A percentile compares a stretch with the other conserved stretches of the same genome.
phyloP scores from a whole-genome alignment of 2,888 invertebrate genomes.

The Eueremaeus valkanovi region DNA sequence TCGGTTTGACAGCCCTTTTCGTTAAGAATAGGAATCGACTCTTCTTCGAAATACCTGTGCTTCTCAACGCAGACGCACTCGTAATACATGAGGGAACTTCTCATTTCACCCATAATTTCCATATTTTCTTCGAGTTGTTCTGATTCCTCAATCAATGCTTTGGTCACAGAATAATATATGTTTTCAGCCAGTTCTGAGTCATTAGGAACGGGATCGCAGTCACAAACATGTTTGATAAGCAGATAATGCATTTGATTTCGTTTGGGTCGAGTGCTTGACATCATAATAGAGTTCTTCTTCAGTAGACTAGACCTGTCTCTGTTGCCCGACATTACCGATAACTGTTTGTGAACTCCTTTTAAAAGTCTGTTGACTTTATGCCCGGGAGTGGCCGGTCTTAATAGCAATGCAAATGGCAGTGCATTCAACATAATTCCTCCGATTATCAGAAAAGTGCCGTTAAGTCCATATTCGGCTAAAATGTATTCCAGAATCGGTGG shows the following conservation, averaged over 20 bases:
- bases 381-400: constrained; percentile 36
- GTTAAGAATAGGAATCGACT: neutral
- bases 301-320: no score
- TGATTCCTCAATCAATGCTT: neutral
- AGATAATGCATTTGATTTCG: neutral
- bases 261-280: neutral
- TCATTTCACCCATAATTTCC: neutral
- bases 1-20: constrained; percentile 10
- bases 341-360: constrained; percentile 3
- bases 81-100: neutral
- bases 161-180: neutral
- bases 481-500: constrained; percentile 44
- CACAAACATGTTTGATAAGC: neutral
- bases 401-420: constrained; percentile 37
- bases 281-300: neutral
- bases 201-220: neutral
- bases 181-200: neutral
- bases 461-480: constrained; percentile 43
- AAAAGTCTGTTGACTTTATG: neutral
- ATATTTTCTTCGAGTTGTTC: neutral
- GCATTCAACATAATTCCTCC: constrained; percentile 45
- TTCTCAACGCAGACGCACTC: neutral
- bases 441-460: constrained; percentile 44
- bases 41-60: neutral
- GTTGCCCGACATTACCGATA: neutral